Conservation (phyloP, 2,797 vertebrate species). For the Macropus fuliginosus region DNA sequence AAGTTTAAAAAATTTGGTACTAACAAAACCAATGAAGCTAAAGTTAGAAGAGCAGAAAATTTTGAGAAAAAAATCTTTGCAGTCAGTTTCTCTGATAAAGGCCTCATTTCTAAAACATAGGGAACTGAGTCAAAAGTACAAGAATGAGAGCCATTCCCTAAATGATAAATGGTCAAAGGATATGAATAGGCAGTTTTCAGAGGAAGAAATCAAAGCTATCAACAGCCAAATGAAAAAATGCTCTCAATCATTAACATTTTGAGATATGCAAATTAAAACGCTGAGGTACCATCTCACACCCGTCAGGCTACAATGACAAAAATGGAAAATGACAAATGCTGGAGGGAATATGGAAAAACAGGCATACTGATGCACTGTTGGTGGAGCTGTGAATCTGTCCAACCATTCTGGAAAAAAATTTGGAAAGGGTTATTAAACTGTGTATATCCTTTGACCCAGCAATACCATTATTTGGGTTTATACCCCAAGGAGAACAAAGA, state of each 20-base stretch:
- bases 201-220: neutral
- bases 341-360: neutral
- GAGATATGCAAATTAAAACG: neutral
- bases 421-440: neutral
- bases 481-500: neutral
- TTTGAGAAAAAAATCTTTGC: neutral
- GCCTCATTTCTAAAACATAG: neutral
- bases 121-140: neutral
- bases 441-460: neutral
- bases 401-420: neutral
- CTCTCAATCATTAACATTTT: neutral
- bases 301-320: neutral
- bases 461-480: neutral
- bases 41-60: neutral
- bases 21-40: neutral
- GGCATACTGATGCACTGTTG: neutral
- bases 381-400: neutral
- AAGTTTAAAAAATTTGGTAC: neutral
- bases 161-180: neutral
- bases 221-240: neutral
- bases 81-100: neutral
- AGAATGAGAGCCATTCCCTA: neutral
- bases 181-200: neutral
- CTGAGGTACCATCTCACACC: neutral
- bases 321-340: neutral